Percentiles rank a stretch among this genome's conserved stretches.
Conservation (phyloP, 2,888 invertebrate species). For the Drosophila mimica region DNA sequence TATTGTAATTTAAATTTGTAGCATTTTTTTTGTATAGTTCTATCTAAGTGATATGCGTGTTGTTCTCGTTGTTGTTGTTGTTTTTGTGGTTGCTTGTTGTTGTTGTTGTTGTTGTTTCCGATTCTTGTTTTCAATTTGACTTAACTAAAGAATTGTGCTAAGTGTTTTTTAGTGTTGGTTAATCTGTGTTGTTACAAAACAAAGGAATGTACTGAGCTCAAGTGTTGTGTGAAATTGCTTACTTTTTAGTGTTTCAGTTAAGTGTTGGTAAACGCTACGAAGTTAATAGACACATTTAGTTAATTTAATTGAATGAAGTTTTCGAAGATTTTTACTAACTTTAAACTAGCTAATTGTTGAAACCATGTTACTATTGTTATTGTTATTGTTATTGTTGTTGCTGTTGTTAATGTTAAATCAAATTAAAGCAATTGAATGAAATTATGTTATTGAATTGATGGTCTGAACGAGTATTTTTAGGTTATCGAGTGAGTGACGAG, state of each 20-base stretch:
- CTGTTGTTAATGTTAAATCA: slow-evolving; percentile 34
- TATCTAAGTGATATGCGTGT: slow-evolving; percentile 27
- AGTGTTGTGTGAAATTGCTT: slow-evolving; percentile 15
- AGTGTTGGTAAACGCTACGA: slow-evolving; percentile 72
- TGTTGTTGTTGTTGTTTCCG: slow-evolving; percentile 15
- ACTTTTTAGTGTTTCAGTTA: slow-evolving; percentile 6
- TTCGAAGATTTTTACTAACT: slow-evolving; percentile 48
- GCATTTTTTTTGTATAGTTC: not conserved
- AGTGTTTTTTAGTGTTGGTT: slow-evolving; percentile 18
- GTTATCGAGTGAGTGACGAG: slow-evolving; percentile 15
- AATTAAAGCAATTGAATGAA: slow-evolving; percentile 19
- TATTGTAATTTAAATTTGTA: slow-evolving; percentile 30
- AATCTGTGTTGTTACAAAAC: slow-evolving; percentile 27
- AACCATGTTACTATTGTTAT: slow-evolving; percentile 44
- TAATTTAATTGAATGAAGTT: slow-evolving; percentile 62
- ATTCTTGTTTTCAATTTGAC: not conserved
- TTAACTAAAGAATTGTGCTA: slow-evolving; percentile 14
- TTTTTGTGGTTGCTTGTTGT: slow-evolving; percentile 4
- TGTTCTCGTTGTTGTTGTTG: slow-evolving; percentile 15
- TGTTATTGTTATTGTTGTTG: slow-evolving; percentile 39
- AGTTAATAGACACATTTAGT: slow-evolving; percentile 81
- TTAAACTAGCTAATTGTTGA: slow-evolving; percentile 66
- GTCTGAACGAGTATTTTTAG: slow-evolving; percentile 12
- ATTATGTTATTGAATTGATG: slow-evolving; percentile 15
- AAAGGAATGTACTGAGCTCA: slow-evolving; percentile 17